A percentile compares a stretch with the other conserved stretches of the same genome.
Conservation (phyloP, 2,113 vertebrate species). For the Lanius ludovicianus region DNA sequence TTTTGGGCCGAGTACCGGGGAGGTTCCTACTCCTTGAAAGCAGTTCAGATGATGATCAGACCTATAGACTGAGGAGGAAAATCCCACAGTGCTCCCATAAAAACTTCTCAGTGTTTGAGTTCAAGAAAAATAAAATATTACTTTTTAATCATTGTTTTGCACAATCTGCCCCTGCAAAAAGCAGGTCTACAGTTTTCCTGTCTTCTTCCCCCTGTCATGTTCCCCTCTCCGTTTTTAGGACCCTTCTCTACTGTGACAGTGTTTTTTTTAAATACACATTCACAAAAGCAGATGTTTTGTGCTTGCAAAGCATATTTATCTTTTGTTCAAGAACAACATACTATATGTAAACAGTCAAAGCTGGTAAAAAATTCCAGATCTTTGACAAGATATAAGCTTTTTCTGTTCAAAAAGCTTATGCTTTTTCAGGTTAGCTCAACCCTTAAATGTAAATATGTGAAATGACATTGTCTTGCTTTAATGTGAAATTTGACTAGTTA, state of each 20-base stretch:
- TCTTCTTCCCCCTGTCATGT: not conserved
- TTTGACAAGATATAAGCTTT: conserved; percentile 40
- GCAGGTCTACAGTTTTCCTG: conserved; percentile 14
- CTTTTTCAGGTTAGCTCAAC: conserved; percentile 36
- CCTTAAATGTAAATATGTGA: conserved; percentile 70
- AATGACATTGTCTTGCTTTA: conserved; percentile 68
- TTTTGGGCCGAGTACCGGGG: conserved; percentile 98
- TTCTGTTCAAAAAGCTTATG: conserved; percentile 38
- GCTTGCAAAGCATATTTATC: conserved; percentile 46
- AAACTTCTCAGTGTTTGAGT: conserved; percentile 1
- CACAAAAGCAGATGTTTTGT: conserved; percentile 33
- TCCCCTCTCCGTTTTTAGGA: not conserved
- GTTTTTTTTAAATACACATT: conserved; percentile 40
- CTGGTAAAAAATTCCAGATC: conserved; percentile 38
- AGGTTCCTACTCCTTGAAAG: conserved; percentile 93
- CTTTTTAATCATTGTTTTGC: conserved; percentile 60
- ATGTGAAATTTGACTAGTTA: conserved; percentile 63
- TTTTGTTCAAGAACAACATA: not conserved
- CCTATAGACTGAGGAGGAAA: conserved; percentile 85
- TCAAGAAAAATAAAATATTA: conserved; percentile 38
- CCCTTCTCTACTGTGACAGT: conserved; percentile 49
- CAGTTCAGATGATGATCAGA: conserved; percentile 93
- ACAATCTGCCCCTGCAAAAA: conserved; percentile 54
- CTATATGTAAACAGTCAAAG: conserved; percentile 2
- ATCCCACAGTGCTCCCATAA: not conserved